phyloP scores from a whole-genome alignment of 2,113 vertebrate species.

The Lycocorax pyrrhopterus region DNA sequence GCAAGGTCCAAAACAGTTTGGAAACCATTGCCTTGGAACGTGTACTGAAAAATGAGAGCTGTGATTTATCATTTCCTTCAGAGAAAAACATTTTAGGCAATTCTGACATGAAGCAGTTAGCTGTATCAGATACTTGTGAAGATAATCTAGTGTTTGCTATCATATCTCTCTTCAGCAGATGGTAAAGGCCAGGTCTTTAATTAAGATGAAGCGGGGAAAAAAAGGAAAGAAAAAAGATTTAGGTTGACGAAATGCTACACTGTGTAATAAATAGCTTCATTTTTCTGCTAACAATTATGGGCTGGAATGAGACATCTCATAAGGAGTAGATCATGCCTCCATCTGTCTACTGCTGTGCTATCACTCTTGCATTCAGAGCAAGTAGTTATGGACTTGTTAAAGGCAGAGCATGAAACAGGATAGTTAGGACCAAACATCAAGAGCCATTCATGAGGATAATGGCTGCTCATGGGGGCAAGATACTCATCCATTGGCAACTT shows the following conservation, averaged over 20 bases:
- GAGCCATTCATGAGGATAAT: not conserved
- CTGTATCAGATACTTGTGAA: constrained; percentile 6
- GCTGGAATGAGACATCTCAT: constrained; percentile 23
- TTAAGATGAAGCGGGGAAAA: not conserved
- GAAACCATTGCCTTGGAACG: constrained; percentile 36
- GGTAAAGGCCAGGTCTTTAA: constrained; percentile 50
- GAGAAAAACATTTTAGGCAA: constrained; percentile 35
- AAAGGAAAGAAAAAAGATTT: not conserved
- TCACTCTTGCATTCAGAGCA: not conserved
- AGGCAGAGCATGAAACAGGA: not conserved
- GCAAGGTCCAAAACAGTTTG: constrained; percentile 59
- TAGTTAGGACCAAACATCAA: not conserved
- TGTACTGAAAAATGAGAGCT: constrained; percentile 27
- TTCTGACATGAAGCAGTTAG: constrained; percentile 43
- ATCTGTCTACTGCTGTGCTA: constrained; percentile 34
- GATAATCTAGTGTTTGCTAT: constrained; percentile 20
- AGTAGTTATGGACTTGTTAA: not conserved
- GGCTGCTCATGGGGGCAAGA: not conserved
- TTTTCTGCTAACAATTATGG: constrained; percentile 30
- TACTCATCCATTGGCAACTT: not conserved
- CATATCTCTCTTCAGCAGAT: constrained; percentile 3
- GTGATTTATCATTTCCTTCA: constrained; percentile 48
- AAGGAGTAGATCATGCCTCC: constrained; percentile 30
- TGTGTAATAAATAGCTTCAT: constrained; percentile 9
- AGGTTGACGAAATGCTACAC: not conserved